Evolutionary conservation across 92 coral and sea anemone species (phyloP).

Genomic region (Phenganax stokvisi): DNA sequence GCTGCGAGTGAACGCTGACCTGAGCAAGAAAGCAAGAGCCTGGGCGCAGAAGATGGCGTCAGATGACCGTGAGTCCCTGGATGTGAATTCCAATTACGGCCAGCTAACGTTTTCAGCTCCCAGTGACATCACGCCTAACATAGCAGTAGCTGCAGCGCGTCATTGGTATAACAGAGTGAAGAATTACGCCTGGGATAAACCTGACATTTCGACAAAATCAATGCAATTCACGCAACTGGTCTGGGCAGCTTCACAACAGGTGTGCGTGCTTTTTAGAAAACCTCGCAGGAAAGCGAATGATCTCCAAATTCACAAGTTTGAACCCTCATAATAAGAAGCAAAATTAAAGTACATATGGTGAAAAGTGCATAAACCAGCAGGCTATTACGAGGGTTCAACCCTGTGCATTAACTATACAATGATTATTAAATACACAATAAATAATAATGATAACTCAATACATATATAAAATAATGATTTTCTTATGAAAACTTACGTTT

Average conservation of each 20-base stretch:
- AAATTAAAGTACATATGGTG: too few relatives aligned
- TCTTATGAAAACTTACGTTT: background rate
- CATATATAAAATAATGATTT: background rate
- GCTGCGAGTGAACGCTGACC: conserved; percentile 59
- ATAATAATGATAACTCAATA: background rate
- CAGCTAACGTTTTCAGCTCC: conserved; percentile 65
- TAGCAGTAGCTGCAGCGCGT: conserved; percentile 23
- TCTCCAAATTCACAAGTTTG: too few relatives aligned
- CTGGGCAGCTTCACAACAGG: conserved; percentile 61
- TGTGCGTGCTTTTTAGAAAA: background rate
- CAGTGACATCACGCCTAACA: conserved; percentile 38
- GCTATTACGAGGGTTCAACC: too few relatives aligned
- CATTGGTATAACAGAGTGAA: conserved; percentile 87
- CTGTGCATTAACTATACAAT: too few relatives aligned
- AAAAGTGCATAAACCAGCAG: too few relatives aligned
- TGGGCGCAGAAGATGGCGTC: conserved; percentile 79
- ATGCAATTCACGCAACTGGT: conserved; percentile 79
- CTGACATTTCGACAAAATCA: conserved; percentile 55
- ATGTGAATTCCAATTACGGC: conserved; percentile 69
- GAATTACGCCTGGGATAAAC: conserved; percentile 65
- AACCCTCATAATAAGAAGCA: too few relatives aligned
- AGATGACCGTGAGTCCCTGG: conserved; percentile 60
- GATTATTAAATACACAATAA: background rate
- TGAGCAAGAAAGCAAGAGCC: conserved; percentile 62
- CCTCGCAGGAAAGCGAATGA: too few relatives aligned